phyloP scores from a whole-genome alignment of 1,140 invertebrate genomes.

The Elymnias hypermnestra region DNA sequence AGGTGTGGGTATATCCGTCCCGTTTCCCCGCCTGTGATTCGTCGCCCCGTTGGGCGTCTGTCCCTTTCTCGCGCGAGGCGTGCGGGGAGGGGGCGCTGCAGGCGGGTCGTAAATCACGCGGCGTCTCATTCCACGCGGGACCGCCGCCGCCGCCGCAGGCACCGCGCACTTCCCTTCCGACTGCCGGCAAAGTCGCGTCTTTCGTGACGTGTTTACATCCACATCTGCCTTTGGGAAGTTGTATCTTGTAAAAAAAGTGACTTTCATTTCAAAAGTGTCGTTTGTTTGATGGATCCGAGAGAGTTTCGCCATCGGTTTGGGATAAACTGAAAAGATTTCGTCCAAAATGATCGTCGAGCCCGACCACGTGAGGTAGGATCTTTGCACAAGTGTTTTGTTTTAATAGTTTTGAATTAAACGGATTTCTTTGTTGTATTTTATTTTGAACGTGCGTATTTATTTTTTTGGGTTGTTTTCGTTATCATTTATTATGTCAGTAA shows the following conservation, averaged over 20 bases:
- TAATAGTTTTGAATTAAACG: constrained; percentile 19
- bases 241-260: constrained; percentile 49
- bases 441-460: too few relatives aligned
- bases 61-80: constrained; percentile 48
- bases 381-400: constrained; percentile 46
- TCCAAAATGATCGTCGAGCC: constrained; percentile 71
- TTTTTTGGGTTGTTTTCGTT: too few relatives aligned
- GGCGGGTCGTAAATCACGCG: constrained; percentile 75
- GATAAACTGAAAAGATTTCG: constrained; percentile 59
- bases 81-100: constrained; percentile 62
- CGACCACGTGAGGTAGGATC: constrained; percentile 67
- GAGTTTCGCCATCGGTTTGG: constrained; percentile 34
- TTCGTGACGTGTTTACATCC: constrained; percentile 69
- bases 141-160: constrained; percentile 67
- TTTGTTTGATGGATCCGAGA: constrained; percentile 64
- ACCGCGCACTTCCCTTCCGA: constrained; percentile 62
- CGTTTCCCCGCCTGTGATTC: constrained; percentile 33
- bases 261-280: constrained; percentile 41
- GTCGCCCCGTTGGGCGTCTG: constrained; percentile 16
- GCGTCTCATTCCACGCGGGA: constrained; percentile 73
- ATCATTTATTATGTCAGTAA: too few relatives aligned
- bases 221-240: constrained; percentile 47
- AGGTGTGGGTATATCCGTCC: constrained; percentile 44
- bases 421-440: constrained; percentile 20
- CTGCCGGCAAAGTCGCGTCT: constrained; percentile 63